phyloP scores from a whole-genome alignment of 2,888 invertebrate species.

The Drosophila lutescens region DNA sequence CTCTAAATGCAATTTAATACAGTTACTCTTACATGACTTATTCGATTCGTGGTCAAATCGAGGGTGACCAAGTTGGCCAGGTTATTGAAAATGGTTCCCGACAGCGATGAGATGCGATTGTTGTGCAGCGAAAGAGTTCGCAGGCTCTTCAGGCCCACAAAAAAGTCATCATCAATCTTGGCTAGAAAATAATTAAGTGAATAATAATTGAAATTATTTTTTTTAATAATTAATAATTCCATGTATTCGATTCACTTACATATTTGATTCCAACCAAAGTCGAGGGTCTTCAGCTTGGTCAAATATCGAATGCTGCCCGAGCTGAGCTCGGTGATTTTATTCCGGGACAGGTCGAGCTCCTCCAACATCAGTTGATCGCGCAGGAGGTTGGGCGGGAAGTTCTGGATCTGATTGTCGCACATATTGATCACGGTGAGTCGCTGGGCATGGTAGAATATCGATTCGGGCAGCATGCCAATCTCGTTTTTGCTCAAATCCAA shows the following conservation, averaged over 20 bases:
- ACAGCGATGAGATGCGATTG: slow-evolving; percentile 84
- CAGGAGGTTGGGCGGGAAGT: slow-evolving; percentile 85
- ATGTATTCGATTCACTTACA: slow-evolving; percentile 47
- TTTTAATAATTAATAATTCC: too few relatives aligned
- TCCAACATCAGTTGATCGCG: slow-evolving; percentile 86
- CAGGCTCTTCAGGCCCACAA: slow-evolving; percentile 75
- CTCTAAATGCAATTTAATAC: not conserved
- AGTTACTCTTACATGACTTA: slow-evolving; percentile 64
- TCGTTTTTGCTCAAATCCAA: slow-evolving; percentile 87
- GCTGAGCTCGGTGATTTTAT: slow-evolving; percentile 86
- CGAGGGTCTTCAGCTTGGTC: slow-evolving; percentile 85
- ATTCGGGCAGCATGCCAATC: slow-evolving; percentile 85
- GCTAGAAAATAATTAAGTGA: too few relatives aligned
- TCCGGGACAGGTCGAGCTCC: slow-evolving; percentile 88
- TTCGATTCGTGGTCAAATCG: slow-evolving; percentile 83
- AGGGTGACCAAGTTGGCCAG: slow-evolving; percentile 75
- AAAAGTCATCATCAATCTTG: slow-evolving; percentile 80
- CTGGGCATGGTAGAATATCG: slow-evolving; percentile 85
- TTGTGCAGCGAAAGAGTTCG: slow-evolving; percentile 84
- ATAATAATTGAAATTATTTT: too few relatives aligned
- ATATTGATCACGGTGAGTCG: slow-evolving; percentile 82
- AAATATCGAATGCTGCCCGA: slow-evolving; percentile 85
- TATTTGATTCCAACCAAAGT: slow-evolving; percentile 87
- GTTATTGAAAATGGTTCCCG: slow-evolving; percentile 80
- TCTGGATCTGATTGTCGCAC: slow-evolving; percentile 84